Conservation (phyloP, 1,140 invertebrate genomes). For the Lucilia cuprina region DNA sequence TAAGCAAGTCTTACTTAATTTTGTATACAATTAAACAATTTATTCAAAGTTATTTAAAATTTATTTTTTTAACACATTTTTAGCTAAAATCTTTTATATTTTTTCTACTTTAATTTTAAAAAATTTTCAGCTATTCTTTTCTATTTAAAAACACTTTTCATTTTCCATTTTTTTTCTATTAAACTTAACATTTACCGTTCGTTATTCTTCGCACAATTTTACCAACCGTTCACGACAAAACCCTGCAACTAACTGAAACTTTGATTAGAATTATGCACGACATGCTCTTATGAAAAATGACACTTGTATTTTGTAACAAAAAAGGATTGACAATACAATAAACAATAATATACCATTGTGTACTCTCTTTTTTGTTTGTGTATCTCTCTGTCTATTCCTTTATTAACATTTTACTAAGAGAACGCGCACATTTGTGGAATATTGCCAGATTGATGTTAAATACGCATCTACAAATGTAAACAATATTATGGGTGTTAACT, state of each 20-base stretch:
- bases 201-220: neutral
- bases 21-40: neutral
- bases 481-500: neutral
- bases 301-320: neutral
- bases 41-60: neutral
- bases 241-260: conserved; percentile 22
- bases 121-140: neutral
- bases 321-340: conserved; percentile 18
- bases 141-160: neutral
- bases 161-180: conserved; percentile 19
- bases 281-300: neutral
- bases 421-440: neutral
- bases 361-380: neutral
- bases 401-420: neutral
- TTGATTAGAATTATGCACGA: neutral
- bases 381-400: neutral
- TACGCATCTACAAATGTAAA: neutral
- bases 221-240: conserved; percentile 25
- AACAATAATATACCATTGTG: neutral
- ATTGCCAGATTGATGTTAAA: neutral
- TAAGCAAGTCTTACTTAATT: neutral
- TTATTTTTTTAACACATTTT: neutral
- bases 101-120: neutral
- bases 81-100: neutral
- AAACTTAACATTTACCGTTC: neutral